Base-by-base conservation (phyloP, 2,113 vertebrate species). In the Daboia siamensis region DNA sequence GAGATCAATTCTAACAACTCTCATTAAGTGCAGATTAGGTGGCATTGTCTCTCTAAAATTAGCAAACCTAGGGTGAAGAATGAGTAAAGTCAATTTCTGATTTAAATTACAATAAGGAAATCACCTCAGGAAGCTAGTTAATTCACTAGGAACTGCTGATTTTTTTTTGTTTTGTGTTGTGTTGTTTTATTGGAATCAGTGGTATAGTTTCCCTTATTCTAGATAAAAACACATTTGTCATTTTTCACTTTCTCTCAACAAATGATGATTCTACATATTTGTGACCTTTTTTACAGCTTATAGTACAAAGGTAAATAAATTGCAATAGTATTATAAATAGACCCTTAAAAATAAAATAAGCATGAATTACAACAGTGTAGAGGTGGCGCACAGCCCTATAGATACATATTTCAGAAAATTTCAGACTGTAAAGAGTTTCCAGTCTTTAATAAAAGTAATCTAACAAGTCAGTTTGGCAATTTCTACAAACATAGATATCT, bases 1-100 rank as follows among this genome's bases (percentile, higher is more conserved):
- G 95, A 96, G 97, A 97, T 97, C 95, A 97, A 96, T 96, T 97
- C 95, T 96, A 97, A 96, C 96, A 97, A 96, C 94, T 94, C 96
- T 95, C 92, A 95, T 96, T 95, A 97, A 96, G 94, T 97, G 17
- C 90, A 96, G 95, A 96, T 97, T 97, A 97, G 95, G 94, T 94
- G 96, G 96, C 92, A 96, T 96, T 96, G 96, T 94, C 94, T 96
- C 94, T 95, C 96, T 93, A 94, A 96, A 96, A 95, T 96, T 97
- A 96, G 96, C 96, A 96, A 95, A 94, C 93, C 94, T 95, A 94
- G 90, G 94, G 95, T 93, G 96, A 96, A 96, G 94, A 97, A 95
- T 17, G 3, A 96, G 95, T 93, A 90, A 94, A 95, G 96, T 93
- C 93, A 95, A 96, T 96, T 96, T 94, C 87, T 94, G 95, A 96